phyloP scores from a whole-genome alignment of 2,797 vertebrate species.

The Okamejei kenojei region DNA sequence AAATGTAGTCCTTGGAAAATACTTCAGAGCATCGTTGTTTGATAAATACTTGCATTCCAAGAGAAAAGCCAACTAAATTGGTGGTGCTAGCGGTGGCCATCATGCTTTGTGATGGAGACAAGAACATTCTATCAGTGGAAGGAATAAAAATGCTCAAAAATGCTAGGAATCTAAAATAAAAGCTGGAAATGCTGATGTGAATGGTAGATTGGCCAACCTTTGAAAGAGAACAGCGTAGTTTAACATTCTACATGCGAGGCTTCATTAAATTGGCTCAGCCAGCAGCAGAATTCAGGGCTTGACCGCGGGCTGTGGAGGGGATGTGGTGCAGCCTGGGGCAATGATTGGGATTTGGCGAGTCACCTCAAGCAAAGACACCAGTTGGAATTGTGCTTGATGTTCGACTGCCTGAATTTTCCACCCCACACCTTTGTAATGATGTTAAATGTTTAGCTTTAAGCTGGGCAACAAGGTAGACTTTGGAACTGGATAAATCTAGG shows the following conservation, averaged over 20 bases:
- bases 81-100: not conserved
- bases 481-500: not conserved
- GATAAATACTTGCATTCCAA: constrained; percentile 25
- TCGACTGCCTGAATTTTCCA: not conserved
- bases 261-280: not conserved
- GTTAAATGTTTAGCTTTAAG: not conserved
- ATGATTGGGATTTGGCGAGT: not conserved
- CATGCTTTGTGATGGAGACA: not conserved
- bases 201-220: not conserved
- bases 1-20: not conserved
- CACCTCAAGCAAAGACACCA: not conserved
- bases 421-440: not conserved
- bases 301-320: not conserved
- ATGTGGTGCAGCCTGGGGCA: not conserved
- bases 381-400: not conserved
- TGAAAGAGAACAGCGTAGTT: not conserved
- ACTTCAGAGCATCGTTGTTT: not conserved
- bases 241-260: not conserved
- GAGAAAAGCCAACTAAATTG: not conserved
- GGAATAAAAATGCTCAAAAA: not conserved
- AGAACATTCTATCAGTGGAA: not conserved
- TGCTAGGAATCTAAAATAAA: not conserved
- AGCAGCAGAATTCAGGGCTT: not conserved
- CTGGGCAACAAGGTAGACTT: not conserved
- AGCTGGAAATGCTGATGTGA: constrained; percentile 7